Conservation (phyloP, 2,113 vertebrate genomes). For the Pollachius pollachius region DNA sequence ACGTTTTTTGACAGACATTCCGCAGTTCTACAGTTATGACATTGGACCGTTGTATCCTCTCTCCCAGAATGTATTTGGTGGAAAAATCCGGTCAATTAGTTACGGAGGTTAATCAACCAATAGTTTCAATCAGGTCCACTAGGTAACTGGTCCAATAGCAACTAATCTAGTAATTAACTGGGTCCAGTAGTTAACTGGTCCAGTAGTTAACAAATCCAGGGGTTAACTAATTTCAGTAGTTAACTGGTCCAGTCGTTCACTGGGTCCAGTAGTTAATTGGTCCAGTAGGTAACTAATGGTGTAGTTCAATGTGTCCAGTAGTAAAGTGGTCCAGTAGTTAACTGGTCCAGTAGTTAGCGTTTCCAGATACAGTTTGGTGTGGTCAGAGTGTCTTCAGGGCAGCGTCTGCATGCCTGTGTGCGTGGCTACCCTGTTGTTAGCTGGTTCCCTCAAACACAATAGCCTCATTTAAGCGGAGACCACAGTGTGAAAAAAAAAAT, state of each 20-base stretch:
- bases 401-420: slow-evolving; percentile 7
- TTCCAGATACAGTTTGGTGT: neutral
- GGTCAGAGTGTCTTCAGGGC: slow-evolving; percentile 29
- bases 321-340: no score
- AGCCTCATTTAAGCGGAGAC: slow-evolving; percentile 55
- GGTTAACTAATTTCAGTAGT: no score
- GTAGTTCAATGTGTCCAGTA: no score
- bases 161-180: no score
- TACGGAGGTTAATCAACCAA: no score
- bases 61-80: slow-evolving; percentile 9
- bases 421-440: neutral
- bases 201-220: neutral
- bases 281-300: no score
- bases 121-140: no score
- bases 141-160: no score
- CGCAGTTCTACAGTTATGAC: slow-evolving; percentile 19
- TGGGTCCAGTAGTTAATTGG: no score
- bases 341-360: neutral
- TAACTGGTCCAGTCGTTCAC: no score
- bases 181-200: no score
- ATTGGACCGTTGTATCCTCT: slow-evolving; percentile 10
- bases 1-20: slow-evolving; percentile 16
- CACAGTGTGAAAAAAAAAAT: slow-evolving; percentile 43
- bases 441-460: slow-evolving; percentile 47
- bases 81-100: neutral